A percentile compares a stretch with the other conserved stretches of the same genome.
phyloP scores from a whole-genome alignment of 2,113 vertebrate species.

The Oxyura jamaicensis region DNA sequence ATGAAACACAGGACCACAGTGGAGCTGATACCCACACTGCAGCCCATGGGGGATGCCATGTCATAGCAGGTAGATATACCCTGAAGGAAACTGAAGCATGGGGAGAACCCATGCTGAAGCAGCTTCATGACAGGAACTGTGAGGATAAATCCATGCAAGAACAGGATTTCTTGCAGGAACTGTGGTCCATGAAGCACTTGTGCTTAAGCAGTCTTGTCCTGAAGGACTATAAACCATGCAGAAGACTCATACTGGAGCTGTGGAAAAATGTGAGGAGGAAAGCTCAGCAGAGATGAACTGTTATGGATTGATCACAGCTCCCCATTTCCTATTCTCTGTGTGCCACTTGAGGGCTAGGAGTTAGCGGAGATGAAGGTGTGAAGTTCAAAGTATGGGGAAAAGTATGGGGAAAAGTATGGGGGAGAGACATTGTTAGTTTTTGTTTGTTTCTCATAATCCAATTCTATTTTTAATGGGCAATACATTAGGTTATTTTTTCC shows the following conservation, averaged over 20 bases:
- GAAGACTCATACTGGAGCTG: not conserved
- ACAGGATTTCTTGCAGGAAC: not conserved
- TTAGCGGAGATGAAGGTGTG: not conserved
- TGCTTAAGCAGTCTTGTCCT: not conserved
- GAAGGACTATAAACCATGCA: not conserved
- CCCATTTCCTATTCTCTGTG: fast-evolving
- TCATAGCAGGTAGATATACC: not conserved
- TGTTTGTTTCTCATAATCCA: not conserved
- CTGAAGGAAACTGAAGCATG: not conserved
- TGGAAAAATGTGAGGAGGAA: not conserved
- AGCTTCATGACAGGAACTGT: not conserved
- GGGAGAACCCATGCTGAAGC: not conserved
- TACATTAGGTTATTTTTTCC: not conserved
- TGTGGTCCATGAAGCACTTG: not conserved
- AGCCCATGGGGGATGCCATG: not conserved
- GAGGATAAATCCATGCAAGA: not conserved
- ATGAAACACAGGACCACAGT: too few relatives aligned
- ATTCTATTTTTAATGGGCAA: not conserved
- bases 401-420: not conserved
- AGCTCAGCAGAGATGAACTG: not conserved
- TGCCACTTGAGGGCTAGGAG: fast-evolving
- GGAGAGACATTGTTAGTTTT: not conserved
- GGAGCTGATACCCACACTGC: too few relatives aligned
- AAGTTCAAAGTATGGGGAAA: not conserved
- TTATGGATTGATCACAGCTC: not conserved